phyloP scores from a whole-genome alignment of 2,888 invertebrate species.

The Athalia cordata region DNA sequence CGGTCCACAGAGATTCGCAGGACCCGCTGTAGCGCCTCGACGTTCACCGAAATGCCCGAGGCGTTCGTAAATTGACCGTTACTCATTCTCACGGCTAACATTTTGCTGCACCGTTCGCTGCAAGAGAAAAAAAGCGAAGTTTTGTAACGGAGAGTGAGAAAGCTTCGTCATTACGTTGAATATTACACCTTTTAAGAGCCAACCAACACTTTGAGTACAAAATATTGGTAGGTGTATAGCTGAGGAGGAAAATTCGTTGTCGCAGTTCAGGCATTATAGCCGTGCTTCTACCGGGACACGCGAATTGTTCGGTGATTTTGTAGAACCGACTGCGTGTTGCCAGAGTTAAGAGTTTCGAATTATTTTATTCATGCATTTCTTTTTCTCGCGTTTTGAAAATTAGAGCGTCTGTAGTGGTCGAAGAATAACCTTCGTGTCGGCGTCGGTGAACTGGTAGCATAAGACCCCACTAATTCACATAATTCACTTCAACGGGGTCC shows the following conservation, averaged over 20 bases:
- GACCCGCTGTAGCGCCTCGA: background rate
- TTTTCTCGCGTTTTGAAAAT: background rate
- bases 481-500: constrained; percentile 8
- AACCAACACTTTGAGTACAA: background rate
- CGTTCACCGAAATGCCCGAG: constrained; percentile 27
- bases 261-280: background rate
- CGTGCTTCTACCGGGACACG: too few species aligned
- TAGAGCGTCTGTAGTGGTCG: background rate
- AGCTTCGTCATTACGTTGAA: background rate
- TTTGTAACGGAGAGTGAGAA: background rate
- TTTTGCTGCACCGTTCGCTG: constrained; percentile 5
- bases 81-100: constrained; percentile 39
- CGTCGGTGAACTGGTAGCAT: background rate
- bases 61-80: constrained; percentile 40
- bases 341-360: background rate
- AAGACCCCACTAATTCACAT: constrained; percentile 23
- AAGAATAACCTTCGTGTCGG: background rate
- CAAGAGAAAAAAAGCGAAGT: background rate
- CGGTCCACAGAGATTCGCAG: constrained; percentile 25
- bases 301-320: background rate
- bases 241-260: background rate
- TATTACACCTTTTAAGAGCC: background rate
- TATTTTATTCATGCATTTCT: too few species aligned
- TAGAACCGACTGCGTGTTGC: background rate
- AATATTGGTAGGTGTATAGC: background rate